Evolutionary conservation across 2,797 vertebrate species (phyloP).

Genomic region (Sebastiscus albofasciatus): DNA sequence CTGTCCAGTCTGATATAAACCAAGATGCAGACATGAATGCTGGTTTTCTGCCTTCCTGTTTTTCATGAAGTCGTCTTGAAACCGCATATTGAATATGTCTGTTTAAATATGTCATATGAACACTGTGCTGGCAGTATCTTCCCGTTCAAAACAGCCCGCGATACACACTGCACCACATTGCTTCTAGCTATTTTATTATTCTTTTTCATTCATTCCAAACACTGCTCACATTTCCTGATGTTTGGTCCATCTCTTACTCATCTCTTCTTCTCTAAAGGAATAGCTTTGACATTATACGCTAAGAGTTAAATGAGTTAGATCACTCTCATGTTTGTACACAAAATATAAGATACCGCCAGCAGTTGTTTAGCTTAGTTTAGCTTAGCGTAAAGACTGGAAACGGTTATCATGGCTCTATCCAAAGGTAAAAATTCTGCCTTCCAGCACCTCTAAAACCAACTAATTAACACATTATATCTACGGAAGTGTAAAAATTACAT

Average conservation of each 20-base stretch:
- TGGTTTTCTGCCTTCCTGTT: not conserved
- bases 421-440: not conserved
- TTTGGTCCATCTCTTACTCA: not conserved
- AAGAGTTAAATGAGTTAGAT: not conserved
- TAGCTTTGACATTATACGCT: not conserved
- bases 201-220: not conserved
- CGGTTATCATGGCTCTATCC: accelerated
- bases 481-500: not conserved
- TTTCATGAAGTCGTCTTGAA: not conserved
- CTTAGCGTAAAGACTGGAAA: not conserved
- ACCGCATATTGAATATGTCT: slow-evolving; percentile 4
- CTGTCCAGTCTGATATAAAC: slow-evolving; percentile 11
- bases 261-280: not conserved
- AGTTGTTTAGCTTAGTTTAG: not conserved
- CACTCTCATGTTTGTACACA: not conserved
- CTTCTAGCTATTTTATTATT: not conserved
- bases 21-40: slow-evolving; percentile 13
- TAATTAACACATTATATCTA: not conserved
- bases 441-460: not conserved
- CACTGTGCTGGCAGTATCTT: not conserved
- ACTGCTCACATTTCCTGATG: not conserved
- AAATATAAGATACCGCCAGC: not conserved
- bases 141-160: not conserved
- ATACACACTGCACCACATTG: not conserved
- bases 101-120: slow-evolving; percentile 6